phyloP scores from a whole-genome alignment of 2,888 invertebrate species.

The Eumerus sabulonum region DNA sequence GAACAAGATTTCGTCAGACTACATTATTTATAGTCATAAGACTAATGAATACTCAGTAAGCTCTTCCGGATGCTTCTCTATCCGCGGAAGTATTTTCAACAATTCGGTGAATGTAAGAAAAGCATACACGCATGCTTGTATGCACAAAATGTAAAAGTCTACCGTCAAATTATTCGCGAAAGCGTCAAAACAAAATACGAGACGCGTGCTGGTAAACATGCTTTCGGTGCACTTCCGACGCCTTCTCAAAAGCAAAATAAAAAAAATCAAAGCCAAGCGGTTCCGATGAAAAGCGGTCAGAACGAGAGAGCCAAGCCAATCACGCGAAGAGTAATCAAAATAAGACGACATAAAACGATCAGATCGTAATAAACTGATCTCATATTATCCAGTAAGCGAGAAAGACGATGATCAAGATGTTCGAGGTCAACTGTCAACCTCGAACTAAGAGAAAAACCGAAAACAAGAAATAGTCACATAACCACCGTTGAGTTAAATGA shows the following conservation, averaged over 20 bases:
- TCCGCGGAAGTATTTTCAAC: too few species aligned
- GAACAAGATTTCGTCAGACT: too few species aligned
- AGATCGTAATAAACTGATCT: constrained; percentile 16
- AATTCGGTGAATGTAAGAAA: too few species aligned
- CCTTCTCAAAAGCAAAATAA: constrained; percentile 20
- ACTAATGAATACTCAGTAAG: too few species aligned
- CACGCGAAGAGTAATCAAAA: background rate
- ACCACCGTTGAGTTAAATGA: constrained; percentile 31
- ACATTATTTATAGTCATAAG: too few species aligned
- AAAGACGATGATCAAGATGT: constrained; percentile 14
- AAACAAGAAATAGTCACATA: constrained; percentile 60
- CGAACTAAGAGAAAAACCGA: constrained; percentile 47
- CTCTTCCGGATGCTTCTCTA: too few species aligned
- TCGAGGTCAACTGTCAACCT: constrained; percentile 50
- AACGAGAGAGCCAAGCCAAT: too few species aligned
- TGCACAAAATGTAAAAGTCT: too few species aligned
- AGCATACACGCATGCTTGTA: too few species aligned
- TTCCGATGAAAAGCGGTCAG: constrained; percentile 23
- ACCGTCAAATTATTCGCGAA: too few species aligned
- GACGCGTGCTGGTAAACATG: constrained; percentile 21
- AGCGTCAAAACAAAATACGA: too few species aligned
- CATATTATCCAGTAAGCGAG: constrained; percentile 15
- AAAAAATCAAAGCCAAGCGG: background rate
- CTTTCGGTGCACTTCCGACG: constrained; percentile 28
- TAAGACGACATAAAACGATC: constrained; percentile 2